These are phyloP conservation scores for Hybognathus amarus DNA, from an alignment of 2,797 vertebrate genomes.

Conservation along the genomic window DNA sequence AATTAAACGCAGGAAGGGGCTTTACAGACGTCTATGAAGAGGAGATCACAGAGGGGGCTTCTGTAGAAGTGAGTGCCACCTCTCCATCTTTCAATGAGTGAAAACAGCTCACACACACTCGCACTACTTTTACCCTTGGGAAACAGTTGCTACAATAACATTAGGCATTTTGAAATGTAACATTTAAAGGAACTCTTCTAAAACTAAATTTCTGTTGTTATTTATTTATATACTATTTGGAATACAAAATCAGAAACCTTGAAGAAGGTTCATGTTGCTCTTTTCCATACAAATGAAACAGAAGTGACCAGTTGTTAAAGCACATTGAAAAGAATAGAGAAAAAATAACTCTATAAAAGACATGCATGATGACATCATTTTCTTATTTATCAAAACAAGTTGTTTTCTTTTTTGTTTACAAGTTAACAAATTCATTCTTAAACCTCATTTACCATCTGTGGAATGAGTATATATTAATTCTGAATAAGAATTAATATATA, in stretches of 20 bases:
- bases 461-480: too few species aligned
- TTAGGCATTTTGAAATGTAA: background rate
- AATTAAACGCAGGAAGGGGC: slow-evolving; percentile 93
- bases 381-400: background rate
- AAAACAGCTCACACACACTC: background rate
- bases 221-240: background rate
- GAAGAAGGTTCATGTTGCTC: background rate
- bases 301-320: background rate
- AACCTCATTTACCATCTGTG: too few species aligned
- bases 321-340: background rate
- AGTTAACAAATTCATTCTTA: too few species aligned
- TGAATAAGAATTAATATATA: too few species aligned
- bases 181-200: background rate
- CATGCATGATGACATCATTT: background rate
- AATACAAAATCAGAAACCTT: background rate
- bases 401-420: background rate
- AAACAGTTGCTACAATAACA: background rate
- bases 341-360: background rate
- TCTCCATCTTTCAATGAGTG: slow-evolving; percentile 59
- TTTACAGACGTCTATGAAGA: slow-evolving; percentile 97
- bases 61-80: slow-evolving; percentile 86
- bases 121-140: slow-evolving; percentile 4
- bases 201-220: background rate
- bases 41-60: slow-evolving; percentile 95
- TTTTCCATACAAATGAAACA: background rate